phyloP scores from a whole-genome alignment of 2,888 invertebrate species.

The Dastarcus helophoroides region DNA sequence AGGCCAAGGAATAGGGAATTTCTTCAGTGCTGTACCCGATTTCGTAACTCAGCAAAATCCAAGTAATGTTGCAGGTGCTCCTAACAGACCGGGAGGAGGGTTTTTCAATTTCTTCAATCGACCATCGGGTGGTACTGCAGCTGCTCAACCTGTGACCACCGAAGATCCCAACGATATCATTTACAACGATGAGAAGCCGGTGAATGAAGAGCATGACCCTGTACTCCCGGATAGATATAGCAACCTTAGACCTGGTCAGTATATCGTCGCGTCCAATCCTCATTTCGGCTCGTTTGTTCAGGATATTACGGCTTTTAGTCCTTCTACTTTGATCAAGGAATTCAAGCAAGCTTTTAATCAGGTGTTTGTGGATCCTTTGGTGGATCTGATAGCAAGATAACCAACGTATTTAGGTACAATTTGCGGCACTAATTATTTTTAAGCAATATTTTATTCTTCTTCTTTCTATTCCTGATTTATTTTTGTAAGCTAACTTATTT shows the following conservation, averaged over 20 bases:
- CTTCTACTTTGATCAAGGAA: conserved; percentile 9
- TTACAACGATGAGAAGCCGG: conserved; percentile 25
- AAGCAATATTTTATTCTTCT: no score
- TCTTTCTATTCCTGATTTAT: no score
- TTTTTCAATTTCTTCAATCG: conserved; percentile 5
- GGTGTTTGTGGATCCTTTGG: conserved; percentile 8
- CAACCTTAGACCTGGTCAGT: conserved; percentile 17
- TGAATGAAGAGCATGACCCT: conserved; percentile 24
- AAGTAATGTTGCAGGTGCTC: no score
- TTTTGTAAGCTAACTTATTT: no score
- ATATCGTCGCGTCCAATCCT: conserved; percentile 16
- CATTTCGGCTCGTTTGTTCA: conserved; percentile 13
- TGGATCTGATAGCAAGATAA: conserved; percentile 7
- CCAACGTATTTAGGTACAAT: no score
- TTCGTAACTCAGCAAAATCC: no score
- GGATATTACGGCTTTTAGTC: conserved; percentile 12
- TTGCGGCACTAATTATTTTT: no score
- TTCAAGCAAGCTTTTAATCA: conserved; percentile 6
- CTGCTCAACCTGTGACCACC: conserved; percentile 6
- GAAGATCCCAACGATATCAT: conserved; percentile 24
- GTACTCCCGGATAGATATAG: conserved; percentile 14
- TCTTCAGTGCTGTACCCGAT: no score
- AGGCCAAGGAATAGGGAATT: conserved; percentile 10
- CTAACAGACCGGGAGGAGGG: conserved; percentile 7
- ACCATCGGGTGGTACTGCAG: background rate